A percentile compares a stretch with the other conserved stretches of the same genome.
Evolutionary conservation across 2,113 vertebrate species (phyloP).

Genomic region (Tachycineta bicolor): DNA sequence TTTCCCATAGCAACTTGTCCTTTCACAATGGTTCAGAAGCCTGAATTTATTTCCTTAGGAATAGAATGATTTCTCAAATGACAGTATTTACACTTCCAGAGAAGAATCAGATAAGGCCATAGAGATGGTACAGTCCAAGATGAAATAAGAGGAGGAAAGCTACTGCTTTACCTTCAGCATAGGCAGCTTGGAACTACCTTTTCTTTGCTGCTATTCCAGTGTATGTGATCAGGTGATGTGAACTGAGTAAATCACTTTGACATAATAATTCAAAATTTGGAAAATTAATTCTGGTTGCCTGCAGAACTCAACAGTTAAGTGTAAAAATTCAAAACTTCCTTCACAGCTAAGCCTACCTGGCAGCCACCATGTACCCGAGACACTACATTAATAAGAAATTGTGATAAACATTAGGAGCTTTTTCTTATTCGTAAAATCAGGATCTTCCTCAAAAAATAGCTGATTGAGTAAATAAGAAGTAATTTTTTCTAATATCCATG

Average conservation of each 20-base stretch:
- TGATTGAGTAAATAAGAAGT: background rate
- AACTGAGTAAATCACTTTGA: background rate
- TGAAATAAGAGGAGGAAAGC: background rate
- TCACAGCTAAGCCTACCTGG: background rate
- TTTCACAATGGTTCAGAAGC: background rate
- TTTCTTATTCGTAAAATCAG: background rate
- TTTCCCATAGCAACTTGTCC: background rate
- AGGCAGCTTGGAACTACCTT: background rate
- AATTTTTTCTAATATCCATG: background rate
- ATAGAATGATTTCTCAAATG: background rate
- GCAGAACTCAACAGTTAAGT: background rate
- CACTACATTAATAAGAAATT: background rate
- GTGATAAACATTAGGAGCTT: background rate
- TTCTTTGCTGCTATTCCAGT: background rate
- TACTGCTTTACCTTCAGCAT: background rate
- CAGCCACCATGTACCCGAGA: fast-evolving
- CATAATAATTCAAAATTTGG: background rate
- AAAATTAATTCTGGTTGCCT: background rate
- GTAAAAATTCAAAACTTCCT: background rate
- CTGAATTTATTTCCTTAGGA: background rate
- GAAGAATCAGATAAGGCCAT: background rate
- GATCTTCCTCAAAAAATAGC: background rate
- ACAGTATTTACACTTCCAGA: background rate
- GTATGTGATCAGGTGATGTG: background rate
- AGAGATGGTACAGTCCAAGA: background rate